Evolutionary conservation across 2,888 invertebrate genomes (phyloP), one percentile per base, ranked within the genome.

Genomic region (Pegoplata infirma): DNA sequence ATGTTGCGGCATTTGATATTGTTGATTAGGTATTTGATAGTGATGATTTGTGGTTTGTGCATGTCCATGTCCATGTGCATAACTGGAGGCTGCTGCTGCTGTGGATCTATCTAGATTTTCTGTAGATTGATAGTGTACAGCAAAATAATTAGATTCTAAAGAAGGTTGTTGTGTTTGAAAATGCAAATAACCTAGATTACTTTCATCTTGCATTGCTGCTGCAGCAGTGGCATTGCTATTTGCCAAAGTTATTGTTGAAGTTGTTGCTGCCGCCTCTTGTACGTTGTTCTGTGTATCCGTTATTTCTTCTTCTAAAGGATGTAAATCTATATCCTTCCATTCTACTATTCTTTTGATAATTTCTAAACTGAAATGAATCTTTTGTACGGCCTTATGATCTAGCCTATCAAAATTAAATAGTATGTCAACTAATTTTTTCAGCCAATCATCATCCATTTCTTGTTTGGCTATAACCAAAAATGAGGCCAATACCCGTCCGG

Each of bases 261-360:
- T 40, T 40, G 12, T 10, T 32, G 32, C 32, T 12, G 10, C 10
- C 10, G 14, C 47, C 17, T 76, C 80, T 2, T 53, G 2, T 21
- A 63, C 46, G 7, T 47, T 72, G 7, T 47, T 72, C 49, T 79
- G 77, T 1, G 68, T 80, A 51, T 80, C 81, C 5, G 66, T 69
- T 58, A 81, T 91, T 80, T 91, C 92, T 76, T 95, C 96, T 85
- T 96, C 96, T 44, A 95, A 87, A 0, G 96, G 94, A 90, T 96
- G 96, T 83, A 93, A 92, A 86, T 94, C 93, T 25, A 94, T 90
- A 89, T 97, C 96, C 85, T 95, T 96, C 94, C 96, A 96, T 86
- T 97, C 96, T 0, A 97, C 94, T 84, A 97, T 95, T 83, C 95
- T 92, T 86, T 95, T 95, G 61, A 97, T 94, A 53, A 97, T 93